Evolutionary conservation across 2,113 vertebrate species (phyloP).

Genomic region (Donacobius atricapilla): DNA sequence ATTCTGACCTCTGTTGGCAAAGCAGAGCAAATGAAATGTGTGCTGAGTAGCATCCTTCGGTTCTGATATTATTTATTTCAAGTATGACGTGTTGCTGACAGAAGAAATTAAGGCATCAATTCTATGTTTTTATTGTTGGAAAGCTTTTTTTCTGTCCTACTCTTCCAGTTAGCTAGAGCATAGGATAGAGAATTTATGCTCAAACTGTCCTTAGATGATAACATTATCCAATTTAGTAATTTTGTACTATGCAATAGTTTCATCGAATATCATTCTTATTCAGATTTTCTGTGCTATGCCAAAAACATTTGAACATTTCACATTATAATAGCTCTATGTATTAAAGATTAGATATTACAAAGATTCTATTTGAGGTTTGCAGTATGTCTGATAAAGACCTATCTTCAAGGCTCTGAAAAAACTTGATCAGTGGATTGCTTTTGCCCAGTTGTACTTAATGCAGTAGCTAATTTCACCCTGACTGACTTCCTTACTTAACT

Average conservation of each 20-base stretch:
- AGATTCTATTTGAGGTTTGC: neutral
- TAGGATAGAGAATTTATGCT: neutral
- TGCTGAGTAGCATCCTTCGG: neutral
- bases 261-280: neutral
- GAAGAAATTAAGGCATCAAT: neutral
- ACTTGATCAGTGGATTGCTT: neutral
- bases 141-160: neutral
- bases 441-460: neutral
- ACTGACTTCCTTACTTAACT: neutral
- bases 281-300: neutral
- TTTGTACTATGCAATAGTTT: neutral
- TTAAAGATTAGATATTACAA: neutral
- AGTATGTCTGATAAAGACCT: neutral
- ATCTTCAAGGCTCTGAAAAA: neutral
- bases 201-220: neutral
- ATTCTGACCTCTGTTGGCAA: slow-evolving; percentile 60
- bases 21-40: neutral
- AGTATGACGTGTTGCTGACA: neutral
- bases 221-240: neutral
- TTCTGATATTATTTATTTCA: neutral
- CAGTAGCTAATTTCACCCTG: neutral
- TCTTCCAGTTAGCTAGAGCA: neutral
- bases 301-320: neutral
- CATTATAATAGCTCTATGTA: neutral
- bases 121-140: neutral